Evolutionary conservation across 1,140 invertebrate species (phyloP), one percentile per base, ranked within the genome.

Genomic region (Vanessa tameamea): DNA sequence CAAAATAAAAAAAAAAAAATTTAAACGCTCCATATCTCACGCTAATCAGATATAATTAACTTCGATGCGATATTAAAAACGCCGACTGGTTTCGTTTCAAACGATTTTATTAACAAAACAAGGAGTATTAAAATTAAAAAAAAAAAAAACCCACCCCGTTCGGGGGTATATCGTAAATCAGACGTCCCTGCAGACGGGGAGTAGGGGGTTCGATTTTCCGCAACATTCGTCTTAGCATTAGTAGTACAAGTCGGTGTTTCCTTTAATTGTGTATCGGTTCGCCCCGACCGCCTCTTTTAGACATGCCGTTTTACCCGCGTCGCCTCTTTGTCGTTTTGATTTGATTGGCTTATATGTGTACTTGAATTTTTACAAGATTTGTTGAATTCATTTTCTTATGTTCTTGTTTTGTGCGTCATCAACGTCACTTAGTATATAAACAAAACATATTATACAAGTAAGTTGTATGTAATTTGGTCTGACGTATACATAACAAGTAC

Each of bases 151-250:
- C 73, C 73, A 75, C 80, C 78, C 80, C 78, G 77, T 81, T 82
- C 73, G 77, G 73, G 80, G 78, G 83, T 78, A 81, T 82, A 84
- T 86, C 87, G 88, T 90, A 91, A 90, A 90, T 90, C 88, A 89
- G 87, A 71, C 87, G 87, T 86, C 87, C 87, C 87, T 84, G 73
- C 80, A 84, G 84, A 83, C 76, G 69, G 80, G 78, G 81, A 78
- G 68, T 71, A 78, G 73, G 76, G 64, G 77, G 71, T 87, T 90
- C 87, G 88, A 92, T 92, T 92, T 92, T 92, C 86, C 90, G 87
- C 90, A 91, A 92, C 90, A 90, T 91, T 92, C 90, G 87, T 92
- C 90, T 92, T 90, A 88, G 85, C 85, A 87, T 88, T 89, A 89
- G 83, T 87, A 86, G 81, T 82, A 84, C 86, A 82, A 84, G 81